A percentile compares a stretch with the other conserved stretches of the same genome.
These are phyloP conservation scores for Heterodera filipjevi DNA, from an alignment of 2,888 invertebrate species.

Conservation along the genomic window DNA sequence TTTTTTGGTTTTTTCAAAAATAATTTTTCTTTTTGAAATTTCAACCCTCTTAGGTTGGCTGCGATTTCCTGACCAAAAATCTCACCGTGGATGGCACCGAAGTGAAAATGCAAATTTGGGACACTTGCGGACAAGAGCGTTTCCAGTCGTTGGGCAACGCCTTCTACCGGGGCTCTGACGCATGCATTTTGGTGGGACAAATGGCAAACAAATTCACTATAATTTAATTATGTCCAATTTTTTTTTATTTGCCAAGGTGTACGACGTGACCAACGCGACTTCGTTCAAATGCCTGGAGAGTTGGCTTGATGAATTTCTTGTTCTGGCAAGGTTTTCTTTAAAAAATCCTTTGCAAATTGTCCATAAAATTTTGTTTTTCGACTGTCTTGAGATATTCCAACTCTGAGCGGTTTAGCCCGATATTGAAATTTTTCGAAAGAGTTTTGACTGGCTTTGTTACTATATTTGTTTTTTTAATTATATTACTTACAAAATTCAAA, in stretches of 20 bases:
- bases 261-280: constrained; percentile 3
- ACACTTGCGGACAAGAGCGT: constrained; percentile 20
- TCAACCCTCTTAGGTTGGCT: not conserved
- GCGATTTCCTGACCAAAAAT: constrained; percentile 22
- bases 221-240: too few relatives aligned
- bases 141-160: constrained; percentile 26
- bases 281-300: constrained; percentile 21
- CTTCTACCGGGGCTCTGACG: constrained; percentile 24
- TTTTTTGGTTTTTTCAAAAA: not conserved
- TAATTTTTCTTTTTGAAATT: not conserved
- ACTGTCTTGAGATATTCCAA: too few relatives aligned
- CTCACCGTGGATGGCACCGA: constrained; percentile 24
- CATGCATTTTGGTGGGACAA: constrained; percentile 19
- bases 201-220: too few relatives aligned
- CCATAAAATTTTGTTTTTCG: too few relatives aligned
- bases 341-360: not conserved
- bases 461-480: not conserved
- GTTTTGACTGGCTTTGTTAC: not conserved
- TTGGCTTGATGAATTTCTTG: constrained; percentile 28
- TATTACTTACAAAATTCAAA: too few relatives aligned
- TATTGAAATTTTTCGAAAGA: not conserved
- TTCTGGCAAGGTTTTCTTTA: constrained; percentile 3
- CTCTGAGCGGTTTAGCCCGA: too few relatives aligned
- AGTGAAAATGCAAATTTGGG: constrained; percentile 28
- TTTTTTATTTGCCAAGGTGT: not conserved